A percentile compares a stretch with the other conserved stretches of the same genome.
phyloP scores from a whole-genome alignment of 2,888 invertebrate genomes.

The Monoplex corrugatus region DNA sequence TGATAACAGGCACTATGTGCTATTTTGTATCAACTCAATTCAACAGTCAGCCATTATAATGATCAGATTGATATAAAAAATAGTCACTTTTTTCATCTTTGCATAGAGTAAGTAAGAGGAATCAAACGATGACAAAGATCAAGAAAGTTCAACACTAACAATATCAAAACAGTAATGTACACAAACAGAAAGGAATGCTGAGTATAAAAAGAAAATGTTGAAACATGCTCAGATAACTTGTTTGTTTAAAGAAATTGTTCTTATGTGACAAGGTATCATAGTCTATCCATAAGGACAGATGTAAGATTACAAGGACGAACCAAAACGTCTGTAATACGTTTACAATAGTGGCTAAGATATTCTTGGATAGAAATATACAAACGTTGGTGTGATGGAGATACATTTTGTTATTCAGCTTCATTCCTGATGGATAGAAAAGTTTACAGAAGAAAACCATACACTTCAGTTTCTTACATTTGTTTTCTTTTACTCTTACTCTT shows the following conservation, averaged over 20 bases:
- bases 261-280: too few relatives aligned
- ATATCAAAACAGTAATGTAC: neutral
- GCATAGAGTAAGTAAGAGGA: neutral
- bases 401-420: too few relatives aligned
- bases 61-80: neutral
- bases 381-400: too few relatives aligned
- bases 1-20: neutral
- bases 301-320: too few relatives aligned
- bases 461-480: too few relatives aligned
- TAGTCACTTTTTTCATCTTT: constrained; percentile 19
- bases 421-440: too few relatives aligned
- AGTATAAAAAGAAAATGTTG: neutral
- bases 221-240: neutral
- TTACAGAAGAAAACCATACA: too few relatives aligned
- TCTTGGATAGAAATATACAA: too few relatives aligned
- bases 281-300: too few relatives aligned
- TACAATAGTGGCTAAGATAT: too few relatives aligned
- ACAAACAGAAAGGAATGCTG: constrained; percentile 31
- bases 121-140: neutral
- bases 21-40: neutral
- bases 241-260: neutral
- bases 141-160: neutral
- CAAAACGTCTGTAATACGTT: too few relatives aligned
- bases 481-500: too few relatives aligned
- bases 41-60: neutral